Base-by-base conservation (phyloP, 1,140 invertebrate genomes). In the Apolygus lucorum region DNA sequence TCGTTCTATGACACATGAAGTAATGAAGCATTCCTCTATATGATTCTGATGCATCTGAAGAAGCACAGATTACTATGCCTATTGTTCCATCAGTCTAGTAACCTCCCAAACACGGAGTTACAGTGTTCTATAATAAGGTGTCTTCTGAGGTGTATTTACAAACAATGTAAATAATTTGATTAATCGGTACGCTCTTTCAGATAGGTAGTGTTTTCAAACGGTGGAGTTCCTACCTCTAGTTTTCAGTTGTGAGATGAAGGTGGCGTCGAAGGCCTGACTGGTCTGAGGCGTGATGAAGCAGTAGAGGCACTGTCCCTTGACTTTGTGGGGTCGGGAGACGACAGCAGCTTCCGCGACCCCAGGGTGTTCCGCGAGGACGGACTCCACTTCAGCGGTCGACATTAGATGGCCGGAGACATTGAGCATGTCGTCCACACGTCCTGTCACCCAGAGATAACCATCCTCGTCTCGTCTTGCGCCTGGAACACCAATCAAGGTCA, bases 351-450 rank as follows among this genome's bases (percentile, higher is more conserved):
- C 96, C 0, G 93, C 87, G 0, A 99, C 90, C 17, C 84, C 82
- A 2, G 80, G 77, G 76, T 96, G 92, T 75, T 92, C 92, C 0
- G 92, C 88, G 1, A 99, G 82, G 2, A 94, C 91, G 14, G 91
- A 90, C 81, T 99, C 96, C 0, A 94, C 90, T 83, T 99, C 93
- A 0, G 96, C 92, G 0, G 97, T 99, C 68, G 93, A 96, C 84
- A 99, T 90, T 22, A 99, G 80, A 82, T 99, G 96, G 0, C 96
- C 96, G 1, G 94, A 97, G 0, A 99, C 95, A 79, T 99, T 99
- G 64, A 99, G 81, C 93, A 99, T 95, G 76, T 99, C 96, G 79
- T 99, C 96, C 17, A 98, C 91, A 64, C 96, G 85, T 0, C 96
- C 96, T 1, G 96, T 98, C 24, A 99, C 89, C 95, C 95, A 99